phyloP scores from a whole-genome alignment of 2,797 vertebrate genomes.

The Sylvilagus floridanus region DNA sequence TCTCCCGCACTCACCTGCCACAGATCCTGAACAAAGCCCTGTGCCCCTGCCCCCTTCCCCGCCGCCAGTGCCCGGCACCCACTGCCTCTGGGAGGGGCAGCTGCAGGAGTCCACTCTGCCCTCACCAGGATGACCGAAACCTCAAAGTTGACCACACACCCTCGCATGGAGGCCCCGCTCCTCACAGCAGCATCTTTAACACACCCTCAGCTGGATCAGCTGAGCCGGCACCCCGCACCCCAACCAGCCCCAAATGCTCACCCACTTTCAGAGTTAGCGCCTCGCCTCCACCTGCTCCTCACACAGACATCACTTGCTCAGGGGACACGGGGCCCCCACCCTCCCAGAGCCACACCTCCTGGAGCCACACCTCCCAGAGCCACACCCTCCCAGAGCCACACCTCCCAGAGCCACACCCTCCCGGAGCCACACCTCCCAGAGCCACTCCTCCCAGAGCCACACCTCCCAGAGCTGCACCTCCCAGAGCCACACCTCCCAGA shows the following conservation, averaged over 20 bases:
- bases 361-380: no score
- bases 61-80: accelerated
- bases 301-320: neutral
- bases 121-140: neutral
- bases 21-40: accelerated
- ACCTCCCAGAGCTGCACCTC: no score
- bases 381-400: no score
- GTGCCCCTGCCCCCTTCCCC: accelerated
- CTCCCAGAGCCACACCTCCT: no score
- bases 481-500: no score
- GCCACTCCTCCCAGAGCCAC: no score
- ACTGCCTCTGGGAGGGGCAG: accelerated
- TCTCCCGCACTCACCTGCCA: accelerated
- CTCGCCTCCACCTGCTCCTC: neutral
- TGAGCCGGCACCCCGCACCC: accelerated
- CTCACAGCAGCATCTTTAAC: neutral
- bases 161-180: neutral
- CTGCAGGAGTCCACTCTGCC: neutral
- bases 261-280: neutral
- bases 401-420: no score
- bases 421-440: no score
- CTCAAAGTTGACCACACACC: neutral
- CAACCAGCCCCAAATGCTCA: no score
- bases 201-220: neutral
- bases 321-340: no score